These are phyloP conservation scores for Acanthiza pusilla DNA, from an alignment of 2,797 vertebrate genomes.

Conservation along the genomic window DNA sequence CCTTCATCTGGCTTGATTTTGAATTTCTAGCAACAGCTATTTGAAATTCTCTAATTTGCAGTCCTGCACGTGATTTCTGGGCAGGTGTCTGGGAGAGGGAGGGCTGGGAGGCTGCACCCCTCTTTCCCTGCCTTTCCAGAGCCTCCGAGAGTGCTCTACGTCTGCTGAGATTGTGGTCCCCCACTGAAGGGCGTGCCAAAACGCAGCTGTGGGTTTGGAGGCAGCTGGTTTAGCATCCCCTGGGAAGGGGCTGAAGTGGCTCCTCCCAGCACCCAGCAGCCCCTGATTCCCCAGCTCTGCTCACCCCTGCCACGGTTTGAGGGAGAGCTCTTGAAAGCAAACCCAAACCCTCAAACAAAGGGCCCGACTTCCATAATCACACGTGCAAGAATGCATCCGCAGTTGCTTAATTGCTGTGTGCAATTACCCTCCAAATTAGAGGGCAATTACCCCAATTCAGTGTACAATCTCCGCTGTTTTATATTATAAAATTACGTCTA, in stretches of 20 bases:
- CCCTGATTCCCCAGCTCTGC: not conserved
- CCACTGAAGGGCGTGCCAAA: not conserved
- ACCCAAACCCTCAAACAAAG: constrained; percentile 56
- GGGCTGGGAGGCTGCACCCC: not conserved
- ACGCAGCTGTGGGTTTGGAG: not conserved
- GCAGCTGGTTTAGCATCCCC: not conserved
- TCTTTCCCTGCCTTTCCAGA: not conserved
- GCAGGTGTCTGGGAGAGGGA: not conserved
- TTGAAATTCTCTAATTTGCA: not conserved
- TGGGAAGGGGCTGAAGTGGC: not conserved
- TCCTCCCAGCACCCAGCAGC: not conserved
- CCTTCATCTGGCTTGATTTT: not conserved
- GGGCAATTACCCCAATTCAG: constrained; percentile 66
- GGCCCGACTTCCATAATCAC: constrained; percentile 34
- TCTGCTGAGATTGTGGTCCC: accelerated
- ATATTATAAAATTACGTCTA: constrained; percentile 54
- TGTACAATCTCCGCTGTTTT: constrained; percentile 51
- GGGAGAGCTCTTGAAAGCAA: constrained; percentile 37
- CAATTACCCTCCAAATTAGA: constrained; percentile 69
- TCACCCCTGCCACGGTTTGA: not conserved
- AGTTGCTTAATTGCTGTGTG: constrained; percentile 66
- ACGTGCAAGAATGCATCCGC: constrained; percentile 58
- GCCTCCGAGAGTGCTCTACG: not conserved
- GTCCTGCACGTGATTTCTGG: not conserved
- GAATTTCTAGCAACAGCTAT: not conserved